These are phyloP conservation scores for Epirrita christyi DNA, from an alignment of 2,888 invertebrate genomes.

Conservation along the genomic window DNA sequence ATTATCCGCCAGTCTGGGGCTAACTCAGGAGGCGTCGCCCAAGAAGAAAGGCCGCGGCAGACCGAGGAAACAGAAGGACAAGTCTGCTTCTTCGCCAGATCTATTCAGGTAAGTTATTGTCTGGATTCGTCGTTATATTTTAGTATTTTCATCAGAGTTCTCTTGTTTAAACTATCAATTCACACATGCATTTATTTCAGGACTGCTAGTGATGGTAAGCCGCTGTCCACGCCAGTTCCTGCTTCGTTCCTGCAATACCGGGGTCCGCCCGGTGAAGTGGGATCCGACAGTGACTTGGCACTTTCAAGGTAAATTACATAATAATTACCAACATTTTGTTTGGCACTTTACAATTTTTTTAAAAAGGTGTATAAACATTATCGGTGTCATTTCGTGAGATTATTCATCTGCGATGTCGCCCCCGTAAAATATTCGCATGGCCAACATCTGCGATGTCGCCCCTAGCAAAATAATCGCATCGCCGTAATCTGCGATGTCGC, in stretches of 20 bases:
- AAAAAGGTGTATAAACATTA: too few species aligned
- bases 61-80: constrained; percentile 74
- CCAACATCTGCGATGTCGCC: too few species aligned
- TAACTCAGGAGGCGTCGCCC: constrained; percentile 58
- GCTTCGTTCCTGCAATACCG: constrained; percentile 81
- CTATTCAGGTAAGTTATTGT: constrained; percentile 69
- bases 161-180: neutral
- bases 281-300: constrained; percentile 78
- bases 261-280: constrained; percentile 77
- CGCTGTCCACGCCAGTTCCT: constrained; percentile 66
- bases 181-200: constrained; percentile 24
- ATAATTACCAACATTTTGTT: neutral
- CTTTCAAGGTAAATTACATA: constrained; percentile 63
- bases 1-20: constrained; percentile 70
- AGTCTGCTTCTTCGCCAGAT: constrained; percentile 60
- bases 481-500: too few species aligned
- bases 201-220: constrained; percentile 52
- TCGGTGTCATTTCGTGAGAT: too few species aligned
- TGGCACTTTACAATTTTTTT: too few species aligned
- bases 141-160: too few species aligned
- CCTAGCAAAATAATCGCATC: too few species aligned
- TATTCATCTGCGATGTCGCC: too few species aligned
- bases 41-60: constrained; percentile 80
- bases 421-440: too few species aligned
- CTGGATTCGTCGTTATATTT: too few species aligned